Percentiles rank a stretch among this genome's conserved stretches.
These are phyloP conservation scores for Zoanthus sansibaricus DNA, from an alignment of 92 coral and sea anemone species.

Conservation along the genomic window DNA sequence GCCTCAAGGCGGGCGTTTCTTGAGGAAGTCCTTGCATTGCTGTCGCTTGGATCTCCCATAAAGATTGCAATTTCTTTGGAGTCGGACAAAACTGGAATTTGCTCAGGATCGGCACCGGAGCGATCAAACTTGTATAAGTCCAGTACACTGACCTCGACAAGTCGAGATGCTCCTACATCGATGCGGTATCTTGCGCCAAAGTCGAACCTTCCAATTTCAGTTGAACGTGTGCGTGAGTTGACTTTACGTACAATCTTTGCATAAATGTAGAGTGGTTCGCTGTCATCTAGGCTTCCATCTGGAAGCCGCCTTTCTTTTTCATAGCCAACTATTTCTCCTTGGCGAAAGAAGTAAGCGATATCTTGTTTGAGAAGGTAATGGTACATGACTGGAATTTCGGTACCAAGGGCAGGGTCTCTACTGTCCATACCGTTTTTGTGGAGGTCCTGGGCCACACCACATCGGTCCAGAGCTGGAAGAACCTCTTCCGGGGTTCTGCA, in stretches of 20 bases:
- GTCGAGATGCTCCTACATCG: constrained; percentile 90
- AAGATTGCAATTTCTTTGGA: constrained; percentile 75
- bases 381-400: constrained; percentile 93
- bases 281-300: constrained; percentile 78
- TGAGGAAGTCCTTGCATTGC: constrained; percentile 62
- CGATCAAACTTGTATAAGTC: constrained; percentile 97
- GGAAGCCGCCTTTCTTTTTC: constrained; percentile 77
- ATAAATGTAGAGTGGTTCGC: constrained; percentile 82
- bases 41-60: constrained; percentile 79
- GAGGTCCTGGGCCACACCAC: constrained; percentile 91
- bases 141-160: constrained; percentile 89
- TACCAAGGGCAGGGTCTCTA: constrained; percentile 87
- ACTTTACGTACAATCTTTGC: constrained; percentile 91
- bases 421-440: constrained; percentile 77
- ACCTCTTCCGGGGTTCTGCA: constrained; percentile 91
- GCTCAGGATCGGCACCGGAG: constrained; percentile 71
- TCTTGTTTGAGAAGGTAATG: constrained; percentile 92
- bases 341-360: constrained; percentile 89
- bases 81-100: constrained; percentile 64
- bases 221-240: constrained; percentile 62
- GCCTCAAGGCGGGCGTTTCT: constrained; percentile 79
- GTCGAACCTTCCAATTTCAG: constrained; percentile 73
- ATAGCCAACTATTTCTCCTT: constrained; percentile 96
- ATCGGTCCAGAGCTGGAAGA: constrained; percentile 82
- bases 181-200: constrained; percentile 87